Evolutionary conservation across 30 jellyfish, hydroid and myxozoan genomes (phyloP).

Genomic region (Catostylus mosaicus): DNA sequence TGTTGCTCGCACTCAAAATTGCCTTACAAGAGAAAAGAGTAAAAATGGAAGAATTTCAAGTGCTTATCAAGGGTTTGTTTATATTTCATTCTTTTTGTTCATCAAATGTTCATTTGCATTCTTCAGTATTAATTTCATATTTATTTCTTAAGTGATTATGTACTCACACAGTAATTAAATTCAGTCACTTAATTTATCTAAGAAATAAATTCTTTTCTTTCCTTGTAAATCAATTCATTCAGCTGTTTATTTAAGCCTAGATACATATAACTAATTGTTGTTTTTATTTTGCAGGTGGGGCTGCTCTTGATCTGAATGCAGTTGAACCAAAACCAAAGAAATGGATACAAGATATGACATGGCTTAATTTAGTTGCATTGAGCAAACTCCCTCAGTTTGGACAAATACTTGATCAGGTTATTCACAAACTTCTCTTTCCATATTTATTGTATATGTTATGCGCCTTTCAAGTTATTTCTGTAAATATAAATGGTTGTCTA

Average conservation of each 20-base stretch:
- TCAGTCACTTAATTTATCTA: no score
- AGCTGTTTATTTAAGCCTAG: neutral
- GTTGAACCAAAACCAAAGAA: slow-evolving; percentile 86
- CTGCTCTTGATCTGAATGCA: slow-evolving; percentile 84
- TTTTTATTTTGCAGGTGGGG: slow-evolving; percentile 85
- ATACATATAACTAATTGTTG: no score
- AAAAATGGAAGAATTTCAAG: slow-evolving; percentile 76
- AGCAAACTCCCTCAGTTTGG: slow-evolving; percentile 86
- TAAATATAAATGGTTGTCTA: no score
- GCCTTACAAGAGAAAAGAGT: slow-evolving; percentile 71
- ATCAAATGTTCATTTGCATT: no score
- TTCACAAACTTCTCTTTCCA: neutral
- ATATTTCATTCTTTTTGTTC: neutral
- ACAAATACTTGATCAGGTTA: slow-evolving; percentile 87
- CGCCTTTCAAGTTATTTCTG: no score
- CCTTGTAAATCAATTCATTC: no score
- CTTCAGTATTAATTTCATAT: no score
- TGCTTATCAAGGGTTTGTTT: slow-evolving; percentile 75
- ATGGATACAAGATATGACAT: slow-evolving; percentile 92
- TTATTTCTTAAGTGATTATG: no score
- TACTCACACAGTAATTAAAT: no score
- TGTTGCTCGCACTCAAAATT: slow-evolving; percentile 81
- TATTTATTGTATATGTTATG: no score
- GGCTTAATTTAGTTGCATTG: slow-evolving; percentile 85
- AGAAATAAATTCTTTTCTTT: no score